Conservation (phyloP, 2,888 invertebrate genomes). For the Hedya salicella region DNA sequence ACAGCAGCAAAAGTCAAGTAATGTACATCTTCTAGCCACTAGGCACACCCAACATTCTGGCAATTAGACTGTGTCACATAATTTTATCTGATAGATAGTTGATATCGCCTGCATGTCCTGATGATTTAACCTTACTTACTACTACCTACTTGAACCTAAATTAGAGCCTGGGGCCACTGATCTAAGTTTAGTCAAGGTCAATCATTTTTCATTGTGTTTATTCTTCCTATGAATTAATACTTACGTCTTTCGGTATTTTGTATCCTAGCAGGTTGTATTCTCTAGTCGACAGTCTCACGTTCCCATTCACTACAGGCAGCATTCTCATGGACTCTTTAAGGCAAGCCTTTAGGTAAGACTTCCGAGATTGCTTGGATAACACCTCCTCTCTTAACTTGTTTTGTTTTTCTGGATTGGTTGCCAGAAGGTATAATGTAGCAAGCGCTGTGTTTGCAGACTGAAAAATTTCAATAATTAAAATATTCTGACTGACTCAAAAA, state of each 20-base stretch:
- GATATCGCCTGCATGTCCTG: too few species aligned
- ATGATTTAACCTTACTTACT: too few species aligned
- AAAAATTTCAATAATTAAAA: slow-evolving; percentile 33
- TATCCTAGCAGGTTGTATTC: slow-evolving; percentile 87
- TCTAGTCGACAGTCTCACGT: slow-evolving; percentile 77
- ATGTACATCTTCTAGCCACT: too few species aligned
- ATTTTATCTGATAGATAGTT: too few species aligned
- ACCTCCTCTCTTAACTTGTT: slow-evolving; percentile 85
- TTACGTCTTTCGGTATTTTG: slow-evolving; percentile 85
- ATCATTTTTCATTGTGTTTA: too few species aligned
- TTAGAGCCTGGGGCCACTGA: too few species aligned
- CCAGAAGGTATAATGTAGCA: slow-evolving; percentile 85
- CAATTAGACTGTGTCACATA: too few species aligned
- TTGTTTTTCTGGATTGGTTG: slow-evolving; percentile 87
- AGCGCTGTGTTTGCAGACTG: slow-evolving; percentile 85
- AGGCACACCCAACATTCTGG: too few species aligned
- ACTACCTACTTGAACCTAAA: too few species aligned
- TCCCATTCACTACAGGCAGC: slow-evolving; percentile 85
- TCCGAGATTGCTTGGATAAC: slow-evolving; percentile 58
- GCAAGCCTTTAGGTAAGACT: slow-evolving; percentile 87
- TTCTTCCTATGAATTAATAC: slow-evolving; percentile 39
- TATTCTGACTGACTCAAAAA: neutral
- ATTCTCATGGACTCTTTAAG: slow-evolving; percentile 89
- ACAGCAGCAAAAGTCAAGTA: too few species aligned
- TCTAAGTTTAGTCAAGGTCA: too few species aligned